Conservation (phyloP, 2,797 vertebrate genomes). For the Spheniscus humboldti region DNA sequence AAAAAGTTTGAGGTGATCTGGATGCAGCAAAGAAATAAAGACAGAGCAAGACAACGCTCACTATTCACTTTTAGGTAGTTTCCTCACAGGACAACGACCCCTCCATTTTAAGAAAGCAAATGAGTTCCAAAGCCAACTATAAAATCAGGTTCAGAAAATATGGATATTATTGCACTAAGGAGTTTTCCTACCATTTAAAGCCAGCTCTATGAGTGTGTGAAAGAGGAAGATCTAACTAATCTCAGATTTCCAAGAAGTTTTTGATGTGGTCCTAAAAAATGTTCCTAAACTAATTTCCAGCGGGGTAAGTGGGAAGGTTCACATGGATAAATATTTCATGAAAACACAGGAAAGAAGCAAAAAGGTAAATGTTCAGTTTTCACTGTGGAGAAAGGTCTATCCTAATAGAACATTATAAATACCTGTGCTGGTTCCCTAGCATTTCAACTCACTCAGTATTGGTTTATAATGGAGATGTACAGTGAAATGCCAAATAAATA, state of each 20-base stretch:
- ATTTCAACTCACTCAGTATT: not conserved
- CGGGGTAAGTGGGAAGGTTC: not conserved
- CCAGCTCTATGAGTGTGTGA: not conserved
- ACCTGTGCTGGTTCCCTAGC: not conserved
- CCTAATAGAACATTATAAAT: not conserved
- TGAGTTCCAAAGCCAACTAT: not conserved
- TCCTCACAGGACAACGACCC: not conserved
- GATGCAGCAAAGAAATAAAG: not conserved
- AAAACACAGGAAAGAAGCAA: not conserved
- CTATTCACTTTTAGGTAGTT: not conserved
- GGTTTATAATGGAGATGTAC: not conserved
- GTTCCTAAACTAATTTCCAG: not conserved
- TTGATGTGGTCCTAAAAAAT: not conserved
- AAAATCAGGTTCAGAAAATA: not conserved
- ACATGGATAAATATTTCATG: not conserved
- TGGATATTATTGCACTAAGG: not conserved
- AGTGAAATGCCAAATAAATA: not conserved
- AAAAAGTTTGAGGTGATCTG: not conserved
- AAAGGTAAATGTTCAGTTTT: not conserved
- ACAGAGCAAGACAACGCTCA: not conserved
- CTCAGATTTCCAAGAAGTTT: not conserved
- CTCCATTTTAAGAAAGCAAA: not conserved
- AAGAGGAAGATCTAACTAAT: not conserved
- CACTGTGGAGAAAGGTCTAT: not conserved
- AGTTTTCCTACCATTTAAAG: not conserved